phyloP scores from a whole-genome alignment of 2,797 vertebrate species.

The Lerista edwardsae region DNA sequence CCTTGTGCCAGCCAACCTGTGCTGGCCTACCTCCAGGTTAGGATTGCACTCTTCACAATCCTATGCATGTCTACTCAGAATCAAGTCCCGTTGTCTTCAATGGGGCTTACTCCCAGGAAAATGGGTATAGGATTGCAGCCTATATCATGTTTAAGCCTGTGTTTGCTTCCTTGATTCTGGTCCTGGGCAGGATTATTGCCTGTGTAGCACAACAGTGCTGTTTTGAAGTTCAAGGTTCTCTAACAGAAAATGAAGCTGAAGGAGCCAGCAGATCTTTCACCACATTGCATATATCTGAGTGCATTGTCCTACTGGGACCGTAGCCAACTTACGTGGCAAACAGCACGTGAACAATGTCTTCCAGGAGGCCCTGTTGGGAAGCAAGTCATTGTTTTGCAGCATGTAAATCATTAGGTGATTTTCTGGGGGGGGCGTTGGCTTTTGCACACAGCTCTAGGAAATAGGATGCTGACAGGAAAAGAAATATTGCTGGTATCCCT shows the following conservation, averaged over 20 bases:
- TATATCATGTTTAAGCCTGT: neutral
- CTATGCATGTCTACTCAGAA: no score
- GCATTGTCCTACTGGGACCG: conserved; percentile 33
- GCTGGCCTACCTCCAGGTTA: no score
- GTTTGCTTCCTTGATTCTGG: neutral
- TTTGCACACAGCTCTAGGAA: neutral
- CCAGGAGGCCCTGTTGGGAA: neutral
- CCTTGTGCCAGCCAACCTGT: no score
- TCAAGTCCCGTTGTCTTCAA: no score
- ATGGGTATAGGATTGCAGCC: neutral
- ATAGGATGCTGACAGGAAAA: neutral
- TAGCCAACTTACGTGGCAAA: neutral
- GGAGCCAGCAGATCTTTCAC: neutral
- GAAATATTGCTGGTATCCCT: neutral
- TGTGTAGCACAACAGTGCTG: neutral
- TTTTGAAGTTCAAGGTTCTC: conserved; percentile 9
- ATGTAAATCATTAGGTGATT: neutral
- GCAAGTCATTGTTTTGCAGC: conserved; percentile 21
- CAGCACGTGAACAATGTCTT: neutral
- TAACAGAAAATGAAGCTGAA: conserved; percentile 1
- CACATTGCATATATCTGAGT: neutral
- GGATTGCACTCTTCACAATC: no score
- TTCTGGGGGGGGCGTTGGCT: neutral
- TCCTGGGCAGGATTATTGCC: neutral
- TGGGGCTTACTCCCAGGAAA: no score